These are phyloP conservation scores for Pachyramphus minor DNA, from an alignment of 2,113 vertebrate genomes.

Conservation along the genomic window DNA sequence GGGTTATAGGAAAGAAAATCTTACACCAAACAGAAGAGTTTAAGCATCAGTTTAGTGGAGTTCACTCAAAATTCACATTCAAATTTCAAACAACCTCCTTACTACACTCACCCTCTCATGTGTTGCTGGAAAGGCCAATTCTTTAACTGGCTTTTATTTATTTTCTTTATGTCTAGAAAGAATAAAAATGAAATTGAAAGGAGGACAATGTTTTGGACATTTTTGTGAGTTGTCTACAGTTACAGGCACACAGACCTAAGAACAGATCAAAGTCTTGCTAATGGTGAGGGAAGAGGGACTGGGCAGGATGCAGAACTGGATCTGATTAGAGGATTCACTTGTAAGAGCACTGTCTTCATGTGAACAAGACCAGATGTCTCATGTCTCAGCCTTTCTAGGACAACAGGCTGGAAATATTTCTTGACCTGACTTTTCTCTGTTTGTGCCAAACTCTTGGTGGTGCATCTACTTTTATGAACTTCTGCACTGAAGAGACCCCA, in stretches of 20 bases:
- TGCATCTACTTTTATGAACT: not conserved
- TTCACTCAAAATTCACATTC: not conserved
- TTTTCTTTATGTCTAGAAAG: not conserved
- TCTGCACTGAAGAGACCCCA: not conserved
- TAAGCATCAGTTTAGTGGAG: not conserved
- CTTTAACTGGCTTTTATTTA: not conserved
- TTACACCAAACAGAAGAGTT: not conserved
- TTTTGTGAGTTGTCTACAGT: not conserved
- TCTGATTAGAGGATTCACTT: not conserved
- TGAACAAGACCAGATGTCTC: not conserved
- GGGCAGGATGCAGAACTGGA: not conserved
- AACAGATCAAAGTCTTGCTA: not conserved
- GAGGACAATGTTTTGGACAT: not conserved
- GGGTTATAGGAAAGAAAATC: not conserved
- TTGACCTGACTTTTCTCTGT: not conserved
- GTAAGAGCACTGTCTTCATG: not conserved
- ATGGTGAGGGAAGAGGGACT: rapidly evolving
- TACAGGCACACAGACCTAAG: not conserved
- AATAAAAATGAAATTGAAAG: not conserved
- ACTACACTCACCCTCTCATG: not conserved
- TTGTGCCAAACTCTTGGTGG: not conserved
- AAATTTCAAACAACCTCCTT: not conserved
- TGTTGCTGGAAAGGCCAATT: not conserved
- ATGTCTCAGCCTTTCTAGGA: not conserved
- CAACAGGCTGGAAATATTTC: not conserved